Evolutionary conservation across 2,888 invertebrate genomes (phyloP).

Genomic region (Eurytoma californica): DNA sequence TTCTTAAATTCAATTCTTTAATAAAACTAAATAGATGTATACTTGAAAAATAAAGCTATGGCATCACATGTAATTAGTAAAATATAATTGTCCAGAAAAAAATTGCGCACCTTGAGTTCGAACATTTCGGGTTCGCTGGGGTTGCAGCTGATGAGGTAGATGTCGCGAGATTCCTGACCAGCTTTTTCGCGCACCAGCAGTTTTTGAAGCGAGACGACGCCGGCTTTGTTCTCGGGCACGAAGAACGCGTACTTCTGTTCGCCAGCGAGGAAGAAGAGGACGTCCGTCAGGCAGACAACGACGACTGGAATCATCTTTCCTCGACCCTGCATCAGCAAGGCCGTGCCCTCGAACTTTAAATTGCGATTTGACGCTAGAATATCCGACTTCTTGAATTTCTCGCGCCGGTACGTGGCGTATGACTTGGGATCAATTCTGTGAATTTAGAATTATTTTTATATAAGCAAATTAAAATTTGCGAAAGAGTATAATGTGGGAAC

Average conservation of each 20-base stretch:
- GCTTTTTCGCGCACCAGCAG: conserved; percentile 95
- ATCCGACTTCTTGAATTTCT: conserved; percentile 95
- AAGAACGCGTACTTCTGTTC: conserved; percentile 95
- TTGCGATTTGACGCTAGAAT: conserved; percentile 89
- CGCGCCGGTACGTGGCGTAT: conserved; percentile 87
- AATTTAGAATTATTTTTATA: conserved; percentile 28
- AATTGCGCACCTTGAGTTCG: conserved; percentile 82
- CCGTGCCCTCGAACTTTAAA: conserved; percentile 91
- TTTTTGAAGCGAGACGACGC: conserved; percentile 94
- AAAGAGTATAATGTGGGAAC: not conserved
- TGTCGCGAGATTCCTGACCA: conserved; percentile 90
- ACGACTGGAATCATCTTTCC: conserved; percentile 92
- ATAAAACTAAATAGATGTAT: not conserved
- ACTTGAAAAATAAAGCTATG: too few relatives aligned
- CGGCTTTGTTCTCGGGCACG: conserved; percentile 96
- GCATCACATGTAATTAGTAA: too few relatives aligned
- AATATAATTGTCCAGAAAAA: not conserved
- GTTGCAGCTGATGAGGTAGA: conserved; percentile 95
- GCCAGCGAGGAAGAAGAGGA: conserved; percentile 89
- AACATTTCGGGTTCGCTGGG: conserved; percentile 97
- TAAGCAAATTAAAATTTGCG: not conserved
- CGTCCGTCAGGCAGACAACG: conserved; percentile 93
- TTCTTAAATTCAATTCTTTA: not conserved
- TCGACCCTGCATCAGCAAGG: conserved; percentile 92
- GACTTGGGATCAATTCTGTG: conserved; percentile 92